These are phyloP conservation scores for Venturia canescens DNA, from an alignment of 1,140 invertebrate species.

Conservation along the genomic window DNA sequence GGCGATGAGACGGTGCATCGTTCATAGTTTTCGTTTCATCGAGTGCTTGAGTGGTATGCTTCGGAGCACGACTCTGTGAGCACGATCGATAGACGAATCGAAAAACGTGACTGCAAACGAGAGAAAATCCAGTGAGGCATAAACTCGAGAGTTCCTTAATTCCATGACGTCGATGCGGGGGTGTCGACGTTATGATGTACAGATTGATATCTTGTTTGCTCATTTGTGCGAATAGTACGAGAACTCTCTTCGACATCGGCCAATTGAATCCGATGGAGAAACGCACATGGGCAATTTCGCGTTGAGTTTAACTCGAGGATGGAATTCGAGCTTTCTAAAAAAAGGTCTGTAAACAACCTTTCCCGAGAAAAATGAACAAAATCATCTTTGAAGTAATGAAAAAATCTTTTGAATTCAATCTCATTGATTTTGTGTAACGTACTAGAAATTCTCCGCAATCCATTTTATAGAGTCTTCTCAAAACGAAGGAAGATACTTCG, in stretches of 20 bases:
- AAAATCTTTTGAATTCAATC: too few relatives aligned
- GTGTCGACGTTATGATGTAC: slow-evolving; percentile 22
- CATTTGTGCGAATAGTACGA: slow-evolving; percentile 26
- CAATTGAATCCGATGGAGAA: slow-evolving; percentile 28
- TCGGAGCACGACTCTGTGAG: background rate
- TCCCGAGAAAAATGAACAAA: too few relatives aligned
- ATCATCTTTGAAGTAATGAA: too few relatives aligned
- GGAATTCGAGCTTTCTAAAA: background rate
- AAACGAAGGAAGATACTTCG: too few relatives aligned
- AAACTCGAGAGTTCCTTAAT: slow-evolving; percentile 20
- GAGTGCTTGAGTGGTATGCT: background rate
- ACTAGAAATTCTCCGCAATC: too few relatives aligned
- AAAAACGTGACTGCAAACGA: slow-evolving; percentile 9
- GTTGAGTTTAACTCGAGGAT: background rate
- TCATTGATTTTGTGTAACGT: too few relatives aligned
- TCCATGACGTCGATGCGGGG: background rate
- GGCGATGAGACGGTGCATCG: background rate
- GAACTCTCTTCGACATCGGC: background rate
- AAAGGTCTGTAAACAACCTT: background rate
- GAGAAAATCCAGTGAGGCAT: background rate
- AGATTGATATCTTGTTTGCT: slow-evolving; percentile 24
- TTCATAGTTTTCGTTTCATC: slow-evolving; percentile 33
- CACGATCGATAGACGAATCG: slow-evolving; percentile 16
- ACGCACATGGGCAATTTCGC: background rate
- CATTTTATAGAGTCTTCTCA: too few relatives aligned